These are phyloP conservation scores for Tetheella fluctuosa DNA, from an alignment of 2,888 invertebrate species.

Conservation along the genomic window DNA sequence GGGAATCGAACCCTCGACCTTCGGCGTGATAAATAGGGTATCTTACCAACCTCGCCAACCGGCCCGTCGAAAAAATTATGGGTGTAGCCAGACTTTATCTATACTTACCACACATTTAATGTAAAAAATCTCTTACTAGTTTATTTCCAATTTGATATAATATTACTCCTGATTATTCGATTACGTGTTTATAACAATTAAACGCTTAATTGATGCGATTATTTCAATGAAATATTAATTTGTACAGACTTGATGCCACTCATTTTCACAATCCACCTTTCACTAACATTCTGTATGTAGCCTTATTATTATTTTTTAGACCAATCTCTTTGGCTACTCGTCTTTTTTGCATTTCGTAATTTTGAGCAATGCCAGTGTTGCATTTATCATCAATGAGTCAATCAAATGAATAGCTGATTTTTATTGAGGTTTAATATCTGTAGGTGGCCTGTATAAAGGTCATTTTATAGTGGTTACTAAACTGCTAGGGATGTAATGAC, in stretches of 20 bases:
- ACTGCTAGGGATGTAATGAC: neutral
- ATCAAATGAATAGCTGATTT: conserved; percentile 26
- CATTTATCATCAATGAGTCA: conserved; percentile 30
- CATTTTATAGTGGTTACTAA: conserved; percentile 8
- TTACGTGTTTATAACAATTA: no score
- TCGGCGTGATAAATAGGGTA: no score
- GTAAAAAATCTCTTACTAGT: no score
- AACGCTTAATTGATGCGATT: no score
- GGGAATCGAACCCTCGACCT: no score
- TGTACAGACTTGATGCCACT: neutral
- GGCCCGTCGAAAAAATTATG: no score
- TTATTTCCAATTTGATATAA: no score
- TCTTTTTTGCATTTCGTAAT: conserved; percentile 15
- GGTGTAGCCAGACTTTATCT: no score
- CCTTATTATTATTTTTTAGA: neutral
- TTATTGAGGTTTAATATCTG: neutral
- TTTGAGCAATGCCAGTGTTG: neutral
- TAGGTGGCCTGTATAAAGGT: conserved; percentile 3
- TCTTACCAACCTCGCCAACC: no score
- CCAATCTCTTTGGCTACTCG: conserved; percentile 28
- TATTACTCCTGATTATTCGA: no score
- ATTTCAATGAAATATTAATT: neutral
- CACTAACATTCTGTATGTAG: neutral
- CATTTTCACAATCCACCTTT: conserved; percentile 5
- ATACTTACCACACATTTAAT: no score